Percentiles rank a stretch among this genome's conserved stretches.
phyloP scores from a whole-genome alignment of 2,888 invertebrate species.

The Digitonthophagus gazella region DNA sequence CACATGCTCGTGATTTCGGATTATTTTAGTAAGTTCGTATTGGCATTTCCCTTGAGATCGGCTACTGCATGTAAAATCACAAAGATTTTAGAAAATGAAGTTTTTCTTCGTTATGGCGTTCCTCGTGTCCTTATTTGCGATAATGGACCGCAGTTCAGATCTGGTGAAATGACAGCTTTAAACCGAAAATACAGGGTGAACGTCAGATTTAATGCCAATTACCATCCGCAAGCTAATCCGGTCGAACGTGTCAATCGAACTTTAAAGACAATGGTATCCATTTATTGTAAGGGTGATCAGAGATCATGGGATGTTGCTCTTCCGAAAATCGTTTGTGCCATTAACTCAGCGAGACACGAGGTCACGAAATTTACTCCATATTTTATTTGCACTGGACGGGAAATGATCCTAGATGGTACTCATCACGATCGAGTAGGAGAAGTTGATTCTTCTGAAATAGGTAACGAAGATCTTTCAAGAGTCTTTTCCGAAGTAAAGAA shows the following conservation, averaged over 20 bases:
- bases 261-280: slow-evolving; percentile 26
- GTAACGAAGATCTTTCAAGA: not conserved
- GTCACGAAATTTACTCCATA: slow-evolving; percentile 25
- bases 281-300: slow-evolving; percentile 25
- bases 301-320: slow-evolving; percentile 24
- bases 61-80: not conserved
- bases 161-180: slow-evolving; percentile 20
- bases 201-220: slow-evolving; percentile 21
- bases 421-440: not conserved
- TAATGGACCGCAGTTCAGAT: slow-evolving; percentile 29
- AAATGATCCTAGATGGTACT: slow-evolving; percentile 9
- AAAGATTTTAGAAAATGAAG: not conserved
- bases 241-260: slow-evolving; percentile 26
- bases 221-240: slow-evolving; percentile 28
- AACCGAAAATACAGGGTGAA: slow-evolving; percentile 20
- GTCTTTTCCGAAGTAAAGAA: not conserved
- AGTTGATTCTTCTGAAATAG: not conserved
- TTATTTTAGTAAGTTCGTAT: slow-evolving; percentile 7
- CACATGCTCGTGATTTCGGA: not conserved
- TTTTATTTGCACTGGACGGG: slow-evolving; percentile 25
- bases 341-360: slow-evolving; percentile 26
- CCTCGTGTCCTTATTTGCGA: slow-evolving; percentile 20
- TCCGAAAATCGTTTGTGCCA: slow-evolving; percentile 19
- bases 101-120: not conserved
- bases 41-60: not conserved